Evolutionary conservation across 2,113 vertebrate species (phyloP), one percentile per base, ranked within the genome.

Genomic region (Steatornis caripensis): DNA sequence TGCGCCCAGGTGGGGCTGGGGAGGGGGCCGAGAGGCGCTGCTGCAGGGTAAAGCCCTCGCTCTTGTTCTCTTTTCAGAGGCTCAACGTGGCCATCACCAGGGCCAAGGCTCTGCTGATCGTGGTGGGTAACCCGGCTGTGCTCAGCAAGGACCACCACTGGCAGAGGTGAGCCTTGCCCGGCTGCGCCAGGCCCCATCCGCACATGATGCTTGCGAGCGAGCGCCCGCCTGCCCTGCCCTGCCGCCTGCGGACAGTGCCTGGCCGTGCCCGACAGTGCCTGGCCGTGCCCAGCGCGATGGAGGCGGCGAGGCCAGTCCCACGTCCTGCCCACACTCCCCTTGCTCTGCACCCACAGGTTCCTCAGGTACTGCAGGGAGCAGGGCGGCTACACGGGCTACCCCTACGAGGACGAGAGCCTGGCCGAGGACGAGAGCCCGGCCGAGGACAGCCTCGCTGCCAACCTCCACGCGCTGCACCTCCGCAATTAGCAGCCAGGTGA

Each of bases 21-120:
- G 41, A 43, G 17, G 5, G 5, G n/a, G 12, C 8, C 0, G 5
- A 6, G n/a, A 29, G 51, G 14, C 1, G 9, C 41, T 69, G 36
- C 62, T 22, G 24, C 16, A 23, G 49, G 37, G 36, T 43, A 6
- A 90, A 60, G 12, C 22, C 15, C 68, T 57, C 61, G 14, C 68
- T 66, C 61, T 13, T 37, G 15, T 68, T 94, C 89, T 55, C 48
- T 77, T 45, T 37, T 21, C 98, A 99, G 99, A 98, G 99, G 94
- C 98, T 99, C 91, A 99, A 99, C 4, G 99, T 99, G 91, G 99
- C 99, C 39, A 88, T 99, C 96, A 99, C 99, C 43, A 98, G 99
- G 96, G 99, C 99, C 87, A 99, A 99, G 97, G 97, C 99, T 51
- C 96, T 99, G 94, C 96, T 99, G 87, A 99, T 99, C 3, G 95